Evolutionary conservation across 2,113 vertebrate species (phyloP), one percentile per base, ranked within the genome.

Genomic region (Morone chrysops): DNA sequence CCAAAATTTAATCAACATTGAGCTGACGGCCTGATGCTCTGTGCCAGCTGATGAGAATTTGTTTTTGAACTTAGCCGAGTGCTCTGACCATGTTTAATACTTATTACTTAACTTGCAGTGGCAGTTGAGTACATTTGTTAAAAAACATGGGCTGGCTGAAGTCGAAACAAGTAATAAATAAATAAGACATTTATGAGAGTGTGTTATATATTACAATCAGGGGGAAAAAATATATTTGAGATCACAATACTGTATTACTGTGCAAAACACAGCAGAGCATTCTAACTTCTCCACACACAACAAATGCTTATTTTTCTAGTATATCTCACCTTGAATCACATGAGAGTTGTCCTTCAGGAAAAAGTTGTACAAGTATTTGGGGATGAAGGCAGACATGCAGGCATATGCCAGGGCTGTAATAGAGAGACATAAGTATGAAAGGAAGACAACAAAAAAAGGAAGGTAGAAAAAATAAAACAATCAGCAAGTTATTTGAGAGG

Each of bases 271-370:
- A 73, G 22, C 8, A 13, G 20, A 48, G 22, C 6, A 7, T 3
- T 7, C 1, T 3, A 14, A 54, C 45, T 40, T n/a, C 38, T 50
- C 0, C 51, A 51, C 25, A 41, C 2, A n/a, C 53, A 11, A 31
- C 31, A 31, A 2, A 31, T 4, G 3, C 31, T 3, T 31, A 31
- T 31, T 31, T 31, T 18, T 67, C 25, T 40, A 22, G 16, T 20
- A 36, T 5, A 36, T 13, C 95, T 96, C 92, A 99, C 98, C 98
- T 97, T 99, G 98, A 88, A 99, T 99, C 81, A 99, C 98, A 54
- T 99, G 98, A 45, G 98, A 99, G 94, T 99, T 99, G 94, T 99
- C 98, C 95, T 99, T 99, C 82, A 99, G 91, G 91, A 99, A 99
- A 91, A 99, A 99, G 93, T 99, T 99, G 94, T 98, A 99, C 67